Base-by-base conservation (phyloP, 2,888 invertebrate species). In the Noctuana brunneofusca region DNA sequence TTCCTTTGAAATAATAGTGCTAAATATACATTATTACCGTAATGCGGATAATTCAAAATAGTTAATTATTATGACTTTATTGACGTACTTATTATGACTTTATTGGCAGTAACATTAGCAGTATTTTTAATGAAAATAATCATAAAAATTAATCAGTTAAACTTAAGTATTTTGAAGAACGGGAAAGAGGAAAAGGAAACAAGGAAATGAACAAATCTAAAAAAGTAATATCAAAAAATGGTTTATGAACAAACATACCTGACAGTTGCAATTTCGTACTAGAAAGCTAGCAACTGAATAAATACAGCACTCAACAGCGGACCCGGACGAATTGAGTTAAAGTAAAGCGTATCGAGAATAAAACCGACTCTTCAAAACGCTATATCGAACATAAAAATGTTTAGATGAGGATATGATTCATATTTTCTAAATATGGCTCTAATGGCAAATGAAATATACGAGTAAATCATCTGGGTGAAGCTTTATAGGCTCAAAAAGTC, bases 401-500 rank as follows among this genome's bases (percentile, higher is more conserved):
- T 66, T 63, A 57, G 46, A 48, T 68, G 48, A 48, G 46, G 9
- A 58, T 68, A 69, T 59, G 67, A 66, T 62, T 65, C 66, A 68
- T 67, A 67, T 69, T 68, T 66, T 60, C 62, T 52, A 64, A 65
- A 65, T 66, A 64, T 69, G 49, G 60, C 60, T 62, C 63, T 65
- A 62, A 68, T 70, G 64, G 64, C 60, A 71, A 74, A 70, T 71
- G 69, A 72, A 78, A 75, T 71, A 70, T 71, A 62, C n/a, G n/a
- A n/a, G 64, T 24, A 2, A 3, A 64, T 64, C 38, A 46, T 43
- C 43, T 49, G 56, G 30, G 54, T 60, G 67, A 68, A 71, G 70
- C 69, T 70, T 64, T 70, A 71, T 70, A 70, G 71, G 69, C 68
- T 72, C 70, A 71, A 73, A 71, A 73, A 75, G 72, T 76, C 75